phyloP scores from a whole-genome alignment of 1,140 invertebrate genomes.

The Theocolax elegans region DNA sequence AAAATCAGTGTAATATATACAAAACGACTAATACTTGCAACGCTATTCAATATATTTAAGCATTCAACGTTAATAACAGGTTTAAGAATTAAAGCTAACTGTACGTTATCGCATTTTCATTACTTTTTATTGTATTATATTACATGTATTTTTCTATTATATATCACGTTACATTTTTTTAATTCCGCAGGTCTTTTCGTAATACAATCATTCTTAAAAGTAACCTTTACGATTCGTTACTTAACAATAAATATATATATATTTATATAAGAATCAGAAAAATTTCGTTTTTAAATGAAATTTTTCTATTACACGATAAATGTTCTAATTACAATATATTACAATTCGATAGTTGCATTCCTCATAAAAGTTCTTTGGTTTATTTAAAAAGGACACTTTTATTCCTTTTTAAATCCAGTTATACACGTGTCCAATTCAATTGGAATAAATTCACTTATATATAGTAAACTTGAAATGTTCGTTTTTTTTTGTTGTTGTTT shows the following conservation, averaged over 20 bases:
- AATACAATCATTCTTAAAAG: constrained; percentile 61
- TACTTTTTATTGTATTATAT: constrained; percentile 39
- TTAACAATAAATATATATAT: constrained; percentile 50
- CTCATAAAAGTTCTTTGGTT: constrained; percentile 31
- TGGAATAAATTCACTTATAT: constrained; percentile 9
- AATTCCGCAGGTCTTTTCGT: constrained; percentile 39
- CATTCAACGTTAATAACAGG: too few relatives aligned
- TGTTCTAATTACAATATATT: constrained; percentile 66
- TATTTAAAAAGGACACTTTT: constrained; percentile 18
- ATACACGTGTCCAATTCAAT: constrained; percentile 3
- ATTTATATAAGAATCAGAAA: too few relatives aligned
- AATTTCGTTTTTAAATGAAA: constrained; percentile 55
- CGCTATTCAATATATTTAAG: too few relatives aligned
- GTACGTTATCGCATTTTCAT: constrained; percentile 1
- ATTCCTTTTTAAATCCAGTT: neutral
- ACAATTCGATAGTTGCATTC: constrained; percentile 47
- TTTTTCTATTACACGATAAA: constrained; percentile 55
- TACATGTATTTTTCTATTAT: constrained; percentile 33
- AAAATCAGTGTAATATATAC: too few relatives aligned
- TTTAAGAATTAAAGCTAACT: too few relatives aligned
- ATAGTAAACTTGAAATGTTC: too few relatives aligned
- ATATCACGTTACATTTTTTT: constrained; percentile 53
- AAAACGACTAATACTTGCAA: too few relatives aligned
- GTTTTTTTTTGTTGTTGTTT: neutral
- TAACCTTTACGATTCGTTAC: constrained; percentile 43